Evolutionary conservation across 2,888 invertebrate genomes (phyloP).

Genomic region (Ichneumoninae sp.): DNA sequence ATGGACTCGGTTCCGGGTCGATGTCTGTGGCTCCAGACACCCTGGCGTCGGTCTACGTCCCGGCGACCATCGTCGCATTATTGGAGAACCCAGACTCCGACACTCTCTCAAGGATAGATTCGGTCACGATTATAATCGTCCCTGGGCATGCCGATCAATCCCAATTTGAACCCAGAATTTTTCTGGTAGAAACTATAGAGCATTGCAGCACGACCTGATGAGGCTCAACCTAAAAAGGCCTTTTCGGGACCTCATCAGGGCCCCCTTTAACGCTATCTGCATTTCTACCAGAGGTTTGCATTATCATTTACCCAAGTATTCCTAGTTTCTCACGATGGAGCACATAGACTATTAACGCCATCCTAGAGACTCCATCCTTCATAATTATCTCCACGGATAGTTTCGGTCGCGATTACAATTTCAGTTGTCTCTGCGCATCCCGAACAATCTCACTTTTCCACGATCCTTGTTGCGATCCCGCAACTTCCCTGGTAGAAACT

Average conservation of each 20-base stretch:
- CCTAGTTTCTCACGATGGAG: background rate
- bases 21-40: slow-evolving; percentile 77
- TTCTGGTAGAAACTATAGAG: background rate
- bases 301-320: background rate
- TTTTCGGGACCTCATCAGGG: background rate
- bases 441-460: too few species aligned
- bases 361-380: background rate
- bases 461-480: too few species aligned
- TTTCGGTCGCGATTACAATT: background rate
- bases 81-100: slow-evolving; percentile 34
- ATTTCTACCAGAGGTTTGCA: too few species aligned
- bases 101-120: slow-evolving; percentile 8
- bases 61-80: slow-evolving; percentile 23
- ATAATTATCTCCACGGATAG: background rate
- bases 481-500: too few species aligned
- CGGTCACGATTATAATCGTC: background rate
- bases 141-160: background rate
- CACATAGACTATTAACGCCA: background rate
- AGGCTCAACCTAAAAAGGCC: background rate
- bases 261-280: too few species aligned
- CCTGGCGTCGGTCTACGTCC: slow-evolving; percentile 70
- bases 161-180: background rate
- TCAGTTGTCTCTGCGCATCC: too few species aligned
- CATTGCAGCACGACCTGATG: background rate
- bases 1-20: slow-evolving; percentile 71